Percentiles rank a stretch among this genome's conserved stretches.
Evolutionary conservation across 2,888 invertebrate genomes (phyloP).

Genomic region (Mellilla xanthometata): DNA sequence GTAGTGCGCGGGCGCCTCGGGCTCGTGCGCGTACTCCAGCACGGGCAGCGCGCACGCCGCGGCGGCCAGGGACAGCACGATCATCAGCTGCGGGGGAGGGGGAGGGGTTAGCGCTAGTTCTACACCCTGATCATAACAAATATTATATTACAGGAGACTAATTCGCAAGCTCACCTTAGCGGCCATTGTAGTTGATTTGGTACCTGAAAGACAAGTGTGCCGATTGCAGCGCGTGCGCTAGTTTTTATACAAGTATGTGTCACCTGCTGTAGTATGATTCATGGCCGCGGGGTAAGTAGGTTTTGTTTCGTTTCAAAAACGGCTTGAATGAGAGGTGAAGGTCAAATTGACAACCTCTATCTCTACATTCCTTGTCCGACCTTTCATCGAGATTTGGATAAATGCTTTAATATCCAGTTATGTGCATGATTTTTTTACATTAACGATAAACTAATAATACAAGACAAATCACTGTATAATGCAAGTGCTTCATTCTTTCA

Average conservation of each 20-base stretch:
- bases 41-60: constrained; percentile 37
- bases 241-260: constrained; percentile 58
- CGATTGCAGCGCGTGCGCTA: constrained; percentile 39
- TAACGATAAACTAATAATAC: no score
- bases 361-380: no score
- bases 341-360: constrained; percentile 21
- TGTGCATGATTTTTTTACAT: no score
- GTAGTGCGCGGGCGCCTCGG: constrained; percentile 66
- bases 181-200: constrained; percentile 62
- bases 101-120: no score
- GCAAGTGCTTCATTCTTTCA: no score
- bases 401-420: no score
- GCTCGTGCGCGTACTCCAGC: constrained; percentile 52
- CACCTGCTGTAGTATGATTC: constrained; percentile 35
- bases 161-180: constrained; percentile 52
- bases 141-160: no score
- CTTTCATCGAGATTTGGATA: no score
- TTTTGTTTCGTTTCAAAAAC: constrained; percentile 35
- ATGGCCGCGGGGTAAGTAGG: constrained; percentile 26
- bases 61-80: constrained; percentile 53
- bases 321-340: constrained; percentile 51
- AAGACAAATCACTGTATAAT: no score
- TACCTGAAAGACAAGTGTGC: constrained; percentile 55
- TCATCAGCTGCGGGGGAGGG: constrained; percentile 58
- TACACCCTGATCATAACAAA: no score